Base-by-base conservation (phyloP, 2,797 vertebrate genomes). In the Xiphophorus birchmanni region DNA sequence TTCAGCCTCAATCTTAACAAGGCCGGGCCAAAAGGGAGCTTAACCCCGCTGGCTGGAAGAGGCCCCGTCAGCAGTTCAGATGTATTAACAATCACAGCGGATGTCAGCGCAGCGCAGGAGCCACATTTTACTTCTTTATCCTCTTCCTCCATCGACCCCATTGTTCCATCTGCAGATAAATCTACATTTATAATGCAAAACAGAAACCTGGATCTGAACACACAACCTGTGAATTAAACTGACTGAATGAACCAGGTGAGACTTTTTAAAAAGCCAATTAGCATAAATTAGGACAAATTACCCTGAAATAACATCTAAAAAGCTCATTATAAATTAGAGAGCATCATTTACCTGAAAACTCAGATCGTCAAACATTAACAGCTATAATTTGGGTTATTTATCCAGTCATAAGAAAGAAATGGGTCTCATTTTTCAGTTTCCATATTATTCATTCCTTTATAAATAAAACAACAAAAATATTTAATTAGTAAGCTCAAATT, bases 21-120 rank as follows among this genome's bases (percentile, higher is more conserved):
- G 86, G 72, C 75, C 7, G 23, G 82, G 82, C 88, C 86, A 86
- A 83, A 78, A 77, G 80, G 84, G 75, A 73, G 80, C 75, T 83
- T 85, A 84, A 85, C 86, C 81, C 87, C 6, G 52, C 83, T 1
- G 78, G 35, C 77, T 52, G 0, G 2, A 45, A 82, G 67, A 0
- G 15, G 29, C 77, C 77, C 63, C 3, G 75, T 85, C 86, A 90
- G 89, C 89, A 84, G 18, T 80, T 82, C 63, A 58, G 21, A 42
- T 35, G 29, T 15, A 52, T 82, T 77, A 85, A 75, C 82, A 42
- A 71, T 75, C 81, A 60, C 40, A 42, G 76, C 23, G 47, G 76
- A 71, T 2, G 18, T 69, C 60, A 65, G 18, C 23, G 77, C 79
- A 32, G 17, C 85, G 56, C 9, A 54, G 47, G 71, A 75, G 77